Percentiles rank a stretch among this genome's conserved stretches.
Conservation (phyloP, 2,113 vertebrate genomes). For the Neotragus pygmaeus region DNA sequence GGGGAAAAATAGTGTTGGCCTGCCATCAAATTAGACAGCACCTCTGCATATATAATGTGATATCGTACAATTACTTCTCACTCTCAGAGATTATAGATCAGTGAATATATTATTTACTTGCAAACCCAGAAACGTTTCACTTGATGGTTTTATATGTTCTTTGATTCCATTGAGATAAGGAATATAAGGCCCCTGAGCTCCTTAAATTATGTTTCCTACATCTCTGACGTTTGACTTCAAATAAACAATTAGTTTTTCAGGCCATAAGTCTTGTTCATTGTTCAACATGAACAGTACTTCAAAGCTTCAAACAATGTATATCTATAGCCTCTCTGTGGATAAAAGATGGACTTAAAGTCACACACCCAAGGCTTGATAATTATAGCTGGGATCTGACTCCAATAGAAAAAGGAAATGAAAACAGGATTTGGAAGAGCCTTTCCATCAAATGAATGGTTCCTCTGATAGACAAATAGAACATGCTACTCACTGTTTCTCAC, state of each 20-base stretch:
- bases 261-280: neutral
- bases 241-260: conserved; percentile 46
- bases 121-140: conserved; percentile 51
- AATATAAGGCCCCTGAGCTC: conserved; percentile 11
- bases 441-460: neutral
- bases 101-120: neutral
- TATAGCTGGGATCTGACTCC: neutral
- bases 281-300: neutral
- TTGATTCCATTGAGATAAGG: conserved; percentile 38
- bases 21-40: neutral
- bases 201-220: neutral
- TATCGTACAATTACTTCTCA: conserved; percentile 25
- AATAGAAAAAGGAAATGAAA: conserved; percentile 12
- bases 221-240: neutral
- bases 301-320: neutral
- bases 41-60: neutral
- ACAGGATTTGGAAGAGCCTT: neutral
- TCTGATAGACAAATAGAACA: neutral
- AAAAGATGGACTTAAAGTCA: neutral
- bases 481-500: neutral
- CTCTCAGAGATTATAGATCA: conserved; percentile 27
- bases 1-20: neutral
- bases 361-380: neutral
- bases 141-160: conserved; percentile 38
- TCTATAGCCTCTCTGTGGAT: neutral